Percentiles rank a stretch among this genome's conserved stretches.
These are phyloP conservation scores for Rhagonycha fulva DNA, from an alignment of 2,888 invertebrate genomes.

Conservation along the genomic window DNA sequence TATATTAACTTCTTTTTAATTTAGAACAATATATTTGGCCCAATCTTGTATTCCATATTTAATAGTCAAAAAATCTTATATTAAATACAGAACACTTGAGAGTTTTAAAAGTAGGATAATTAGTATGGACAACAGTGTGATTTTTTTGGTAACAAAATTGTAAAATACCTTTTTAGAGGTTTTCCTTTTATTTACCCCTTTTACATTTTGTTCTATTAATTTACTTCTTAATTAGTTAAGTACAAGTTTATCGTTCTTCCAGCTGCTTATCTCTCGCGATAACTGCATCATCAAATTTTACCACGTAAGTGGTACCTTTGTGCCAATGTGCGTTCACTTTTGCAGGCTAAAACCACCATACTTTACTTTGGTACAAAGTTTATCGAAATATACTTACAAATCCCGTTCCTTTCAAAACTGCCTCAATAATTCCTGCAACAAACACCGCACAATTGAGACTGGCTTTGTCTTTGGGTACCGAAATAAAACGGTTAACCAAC, in stretches of 20 bases:
- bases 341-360: constrained; percentile 76
- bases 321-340: constrained; percentile 99
- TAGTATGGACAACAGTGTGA: neutral
- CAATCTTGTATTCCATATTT: too few relatives aligned
- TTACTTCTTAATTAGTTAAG: constrained; percentile 51
- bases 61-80: too few relatives aligned
- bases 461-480: constrained; percentile 97
- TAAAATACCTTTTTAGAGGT: neutral
- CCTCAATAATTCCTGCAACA: constrained; percentile 96
- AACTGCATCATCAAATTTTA: constrained; percentile 94
- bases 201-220: constrained; percentile 54
- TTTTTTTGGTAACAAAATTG: neutral
- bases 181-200: neutral
- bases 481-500: constrained; percentile 92
- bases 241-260: constrained; percentile 73
- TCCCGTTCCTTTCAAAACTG: constrained; percentile 90
- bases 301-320: constrained; percentile 98
- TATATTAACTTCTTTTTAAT: too few relatives aligned
- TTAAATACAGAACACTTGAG: too few relatives aligned
- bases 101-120: too few relatives aligned
- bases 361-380: neutral
- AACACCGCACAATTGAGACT: constrained; percentile 98
- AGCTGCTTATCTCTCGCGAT: constrained; percentile 88
- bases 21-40: too few relatives aligned
- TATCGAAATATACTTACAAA: constrained; percentile 75